These are phyloP conservation scores for Saxidomus purpurata DNA, from an alignment of 1,140 invertebrate genomes.

Conservation along the genomic window DNA sequence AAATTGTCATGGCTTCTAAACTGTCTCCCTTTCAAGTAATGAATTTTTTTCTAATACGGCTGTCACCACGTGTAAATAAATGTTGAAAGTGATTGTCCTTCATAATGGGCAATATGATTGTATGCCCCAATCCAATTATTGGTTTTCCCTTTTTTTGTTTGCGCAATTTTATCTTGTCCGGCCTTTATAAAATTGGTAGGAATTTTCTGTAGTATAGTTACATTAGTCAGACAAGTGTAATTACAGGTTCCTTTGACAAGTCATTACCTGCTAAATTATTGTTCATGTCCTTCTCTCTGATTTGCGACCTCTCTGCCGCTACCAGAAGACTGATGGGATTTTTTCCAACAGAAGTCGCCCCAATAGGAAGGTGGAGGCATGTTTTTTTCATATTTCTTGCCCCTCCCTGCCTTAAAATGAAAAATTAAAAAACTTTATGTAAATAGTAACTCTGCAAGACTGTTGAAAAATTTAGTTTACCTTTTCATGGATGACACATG, in stretches of 20 bases:
- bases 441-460: too few species aligned
- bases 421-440: too few species aligned
- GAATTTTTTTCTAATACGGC: slow-evolving; percentile 13
- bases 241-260: slow-evolving; percentile 9
- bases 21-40: not conserved
- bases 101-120: slow-evolving; percentile 5
- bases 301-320: too few species aligned
- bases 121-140: slow-evolving; percentile 10
- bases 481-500: too few species aligned
- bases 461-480: too few species aligned
- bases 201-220: not conserved
- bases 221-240: slow-evolving; percentile 12
- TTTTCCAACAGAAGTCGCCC: too few species aligned
- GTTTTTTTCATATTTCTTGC: too few species aligned
- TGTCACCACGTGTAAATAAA: slow-evolving; percentile 37
- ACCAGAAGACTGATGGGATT: too few species aligned
- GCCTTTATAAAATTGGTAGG: slow-evolving; percentile 11
- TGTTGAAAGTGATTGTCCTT: not conserved
- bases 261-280: not conserved
- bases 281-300: not conserved
- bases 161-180: not conserved
- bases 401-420: too few species aligned
- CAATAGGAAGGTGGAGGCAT: too few species aligned
- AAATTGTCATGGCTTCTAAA: slow-evolving; percentile 1
- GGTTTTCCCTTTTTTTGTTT: not conserved